These are phyloP conservation scores for Apus apus DNA, from an alignment of 2,113 vertebrate species.

Conservation along the genomic window DNA sequence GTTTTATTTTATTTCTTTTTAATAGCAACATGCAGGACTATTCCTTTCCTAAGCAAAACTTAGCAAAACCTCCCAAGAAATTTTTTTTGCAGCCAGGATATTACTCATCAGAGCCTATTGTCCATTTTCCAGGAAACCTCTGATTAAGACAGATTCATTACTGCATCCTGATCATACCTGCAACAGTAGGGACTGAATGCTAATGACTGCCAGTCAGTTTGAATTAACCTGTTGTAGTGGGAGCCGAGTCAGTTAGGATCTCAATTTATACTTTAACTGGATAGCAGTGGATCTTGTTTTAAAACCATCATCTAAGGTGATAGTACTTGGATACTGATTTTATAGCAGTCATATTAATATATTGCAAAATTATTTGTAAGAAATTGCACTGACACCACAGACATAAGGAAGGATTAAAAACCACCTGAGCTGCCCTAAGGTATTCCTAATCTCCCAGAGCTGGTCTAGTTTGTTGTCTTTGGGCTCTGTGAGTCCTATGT, in stretches of 20 bases:
- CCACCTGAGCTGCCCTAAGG: neutral
- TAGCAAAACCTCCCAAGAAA: neutral
- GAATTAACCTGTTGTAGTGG: neutral
- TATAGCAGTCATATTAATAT: neutral
- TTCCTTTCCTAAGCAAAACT: neutral
- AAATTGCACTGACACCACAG: neutral
- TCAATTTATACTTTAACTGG: neutral
- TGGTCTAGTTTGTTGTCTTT: neutral
- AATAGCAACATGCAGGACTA: neutral
- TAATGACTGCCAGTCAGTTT: slow-evolving; percentile 12
- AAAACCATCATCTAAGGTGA: neutral
- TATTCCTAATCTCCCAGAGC: neutral
- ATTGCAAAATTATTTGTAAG: neutral
- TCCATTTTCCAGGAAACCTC: slow-evolving; percentile 35
- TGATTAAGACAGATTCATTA: slow-evolving; percentile 27
- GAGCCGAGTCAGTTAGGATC: neutral
- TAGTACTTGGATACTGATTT: neutral
- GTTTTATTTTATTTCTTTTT: neutral
- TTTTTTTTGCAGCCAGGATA: neutral
- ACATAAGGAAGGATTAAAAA: neutral
- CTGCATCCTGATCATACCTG: neutral
- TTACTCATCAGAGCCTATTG: slow-evolving; percentile 4
- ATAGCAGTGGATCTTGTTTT: neutral
- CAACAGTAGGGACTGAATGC: neutral
- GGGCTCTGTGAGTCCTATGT: neutral